Percentiles rank a stretch among this genome's conserved stretches.
Evolutionary conservation across 2,888 invertebrate genomes (phyloP).

Genomic region (Coelinius sp.): DNA sequence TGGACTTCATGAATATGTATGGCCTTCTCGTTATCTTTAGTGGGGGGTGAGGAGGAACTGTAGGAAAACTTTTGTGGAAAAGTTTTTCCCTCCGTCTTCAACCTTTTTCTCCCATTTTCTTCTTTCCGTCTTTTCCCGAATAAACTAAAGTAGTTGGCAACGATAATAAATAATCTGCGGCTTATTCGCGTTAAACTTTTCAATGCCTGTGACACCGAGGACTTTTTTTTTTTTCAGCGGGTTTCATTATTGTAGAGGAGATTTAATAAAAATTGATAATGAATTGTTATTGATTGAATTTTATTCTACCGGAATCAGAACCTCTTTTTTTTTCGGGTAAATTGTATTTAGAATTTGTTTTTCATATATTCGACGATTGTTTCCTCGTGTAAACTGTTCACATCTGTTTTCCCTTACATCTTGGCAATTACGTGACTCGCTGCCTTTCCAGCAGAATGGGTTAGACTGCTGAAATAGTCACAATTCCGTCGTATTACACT

Average conservation of each 20-base stretch:
- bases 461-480: constrained; percentile 19
- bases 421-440: constrained; percentile 21
- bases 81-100: constrained; percentile 26
- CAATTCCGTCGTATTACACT: constrained; percentile 17
- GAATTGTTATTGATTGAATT: neutral
- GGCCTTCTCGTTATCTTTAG: constrained; percentile 46
- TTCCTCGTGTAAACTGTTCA: constrained; percentile 56
- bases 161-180: constrained; percentile 52
- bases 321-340: neutral
- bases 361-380: constrained; percentile 48
- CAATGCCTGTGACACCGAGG: constrained; percentile 34
- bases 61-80: constrained; percentile 38
- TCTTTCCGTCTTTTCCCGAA: neutral
- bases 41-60: constrained; percentile 35
- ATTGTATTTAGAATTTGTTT: constrained; percentile 2
- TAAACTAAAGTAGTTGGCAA: constrained; percentile 33
- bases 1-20: constrained; percentile 55
- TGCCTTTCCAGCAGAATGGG: constrained; percentile 27
- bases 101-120: constrained; percentile 14
- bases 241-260: neutral
- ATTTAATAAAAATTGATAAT: neutral
- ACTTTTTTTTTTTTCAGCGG: neutral
- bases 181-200: constrained; percentile 37
- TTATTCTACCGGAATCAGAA: neutral
- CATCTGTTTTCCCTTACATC: constrained; percentile 55